Evolutionary conservation across 1,140 invertebrate species (phyloP).

Genomic region (Leptinotarsa undecemlineata): DNA sequence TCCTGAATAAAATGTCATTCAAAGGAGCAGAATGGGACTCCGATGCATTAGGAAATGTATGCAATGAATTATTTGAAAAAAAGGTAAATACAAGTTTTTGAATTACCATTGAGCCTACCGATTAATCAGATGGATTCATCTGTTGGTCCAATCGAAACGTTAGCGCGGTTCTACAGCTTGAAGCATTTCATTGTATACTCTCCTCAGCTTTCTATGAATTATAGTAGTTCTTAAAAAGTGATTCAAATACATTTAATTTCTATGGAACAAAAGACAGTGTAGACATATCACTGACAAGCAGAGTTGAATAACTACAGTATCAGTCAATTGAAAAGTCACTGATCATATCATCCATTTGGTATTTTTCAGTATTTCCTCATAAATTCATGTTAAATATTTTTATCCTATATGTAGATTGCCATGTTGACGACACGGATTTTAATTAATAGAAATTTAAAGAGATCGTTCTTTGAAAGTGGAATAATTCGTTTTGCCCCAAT

Average conservation of each 20-base stretch:
- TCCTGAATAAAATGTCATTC: conserved; percentile 14
- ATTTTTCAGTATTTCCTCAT: neutral
- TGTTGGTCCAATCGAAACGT: too few species aligned
- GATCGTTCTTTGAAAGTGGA: neutral
- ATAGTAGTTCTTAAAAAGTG: too few species aligned
- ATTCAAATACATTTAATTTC: neutral
- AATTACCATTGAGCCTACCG: neutral
- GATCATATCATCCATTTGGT: neutral
- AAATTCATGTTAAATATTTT: conserved; percentile 7
- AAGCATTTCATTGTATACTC: neutral
- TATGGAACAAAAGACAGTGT: neutral
- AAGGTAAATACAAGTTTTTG: neutral
- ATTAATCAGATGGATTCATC: too few species aligned
- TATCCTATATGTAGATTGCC: neutral
- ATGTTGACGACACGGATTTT: neutral
- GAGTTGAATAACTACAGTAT: neutral
- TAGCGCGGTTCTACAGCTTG: neutral
- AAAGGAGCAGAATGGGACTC: conserved; percentile 33
- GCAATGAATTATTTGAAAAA: conserved; percentile 12
- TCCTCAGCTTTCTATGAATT: too few species aligned
- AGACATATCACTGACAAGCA: neutral
- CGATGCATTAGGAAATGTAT: conserved; percentile 29
- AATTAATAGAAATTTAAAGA: neutral
- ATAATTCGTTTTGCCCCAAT: neutral
- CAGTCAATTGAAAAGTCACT: neutral